These are phyloP conservation scores for Pangasius larnaudii DNA, from an alignment of 2,797 vertebrate genomes.

Conservation along the genomic window DNA sequence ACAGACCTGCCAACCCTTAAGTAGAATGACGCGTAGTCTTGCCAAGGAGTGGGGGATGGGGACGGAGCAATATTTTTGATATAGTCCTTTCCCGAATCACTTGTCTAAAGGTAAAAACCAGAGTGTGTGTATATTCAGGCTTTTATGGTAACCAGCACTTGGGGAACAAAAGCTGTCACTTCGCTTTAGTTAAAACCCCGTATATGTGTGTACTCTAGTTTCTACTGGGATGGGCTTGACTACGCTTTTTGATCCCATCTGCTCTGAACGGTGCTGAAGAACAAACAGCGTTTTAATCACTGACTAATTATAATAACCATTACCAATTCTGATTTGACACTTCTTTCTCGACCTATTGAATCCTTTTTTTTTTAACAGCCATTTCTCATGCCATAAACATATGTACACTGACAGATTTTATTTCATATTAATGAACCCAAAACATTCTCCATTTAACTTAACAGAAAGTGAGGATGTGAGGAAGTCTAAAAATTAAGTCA, in stretches of 20 bases:
- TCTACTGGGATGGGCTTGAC: background rate
- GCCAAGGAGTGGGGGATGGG: background rate
- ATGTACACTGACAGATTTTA: background rate
- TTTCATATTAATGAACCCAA: background rate
- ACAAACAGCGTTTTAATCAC: too few relatives aligned
- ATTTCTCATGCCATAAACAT: background rate
- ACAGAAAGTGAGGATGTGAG: background rate
- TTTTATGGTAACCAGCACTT: background rate
- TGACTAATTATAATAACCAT: too few relatives aligned
- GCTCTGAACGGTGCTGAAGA: too few relatives aligned
- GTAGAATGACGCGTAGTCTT: background rate
- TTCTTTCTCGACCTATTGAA: background rate
- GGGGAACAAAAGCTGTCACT: background rate
- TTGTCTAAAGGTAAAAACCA: background rate
- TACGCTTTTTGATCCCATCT: too few relatives aligned
- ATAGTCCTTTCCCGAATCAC: background rate
- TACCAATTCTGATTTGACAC: background rate
- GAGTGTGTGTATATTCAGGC: background rate
- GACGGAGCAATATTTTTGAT: background rate
- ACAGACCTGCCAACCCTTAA: background rate
- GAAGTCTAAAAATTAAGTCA: background rate
- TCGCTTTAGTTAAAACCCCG: background rate
- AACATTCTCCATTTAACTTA: background rate
- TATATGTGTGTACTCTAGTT: too few relatives aligned
- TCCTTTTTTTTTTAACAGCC: background rate